Percentiles rank a stretch among this genome's conserved stretches.
phyloP scores from a whole-genome alignment of 2,888 invertebrate species.

The Drosophila fungiperda region DNA sequence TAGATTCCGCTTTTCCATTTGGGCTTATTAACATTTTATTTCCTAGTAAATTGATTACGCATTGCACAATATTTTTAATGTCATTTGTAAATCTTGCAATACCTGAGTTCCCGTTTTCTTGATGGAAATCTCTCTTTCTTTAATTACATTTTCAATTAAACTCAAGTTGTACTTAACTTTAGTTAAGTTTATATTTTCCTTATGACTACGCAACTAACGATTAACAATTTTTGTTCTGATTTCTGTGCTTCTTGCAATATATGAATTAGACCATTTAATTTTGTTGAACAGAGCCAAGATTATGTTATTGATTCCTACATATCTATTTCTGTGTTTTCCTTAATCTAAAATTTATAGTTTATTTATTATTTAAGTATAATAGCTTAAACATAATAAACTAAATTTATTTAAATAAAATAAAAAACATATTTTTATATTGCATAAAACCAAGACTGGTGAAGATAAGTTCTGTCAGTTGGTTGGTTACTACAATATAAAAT shows the following conservation, averaged over 20 bases:
- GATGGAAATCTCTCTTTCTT: background rate
- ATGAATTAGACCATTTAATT: background rate
- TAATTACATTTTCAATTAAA: background rate
- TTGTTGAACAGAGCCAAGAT: background rate
- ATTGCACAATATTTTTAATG: background rate
- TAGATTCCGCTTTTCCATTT: background rate
- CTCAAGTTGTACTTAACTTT: background rate
- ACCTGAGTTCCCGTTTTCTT: fast-evolving
- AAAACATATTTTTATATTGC: no score
- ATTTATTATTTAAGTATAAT: no score
- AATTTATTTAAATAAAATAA: no score
- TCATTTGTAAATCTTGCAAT: background rate
- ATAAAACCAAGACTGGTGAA: background rate
- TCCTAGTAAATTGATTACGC: background rate
- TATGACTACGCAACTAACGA: background rate
- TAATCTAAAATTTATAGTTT: fast-evolving
- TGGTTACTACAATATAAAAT: no score
- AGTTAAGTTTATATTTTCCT: background rate
- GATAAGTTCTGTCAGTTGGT: background rate
- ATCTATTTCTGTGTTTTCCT: background rate
- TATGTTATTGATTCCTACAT: background rate
- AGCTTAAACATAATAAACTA: no score
- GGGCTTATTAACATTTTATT: background rate
- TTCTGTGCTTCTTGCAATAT: background rate
- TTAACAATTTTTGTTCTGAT: background rate